These are phyloP conservation scores for Diaprepes abbreviatus DNA, from an alignment of 2,888 invertebrate genomes.

Conservation along the genomic window DNA sequence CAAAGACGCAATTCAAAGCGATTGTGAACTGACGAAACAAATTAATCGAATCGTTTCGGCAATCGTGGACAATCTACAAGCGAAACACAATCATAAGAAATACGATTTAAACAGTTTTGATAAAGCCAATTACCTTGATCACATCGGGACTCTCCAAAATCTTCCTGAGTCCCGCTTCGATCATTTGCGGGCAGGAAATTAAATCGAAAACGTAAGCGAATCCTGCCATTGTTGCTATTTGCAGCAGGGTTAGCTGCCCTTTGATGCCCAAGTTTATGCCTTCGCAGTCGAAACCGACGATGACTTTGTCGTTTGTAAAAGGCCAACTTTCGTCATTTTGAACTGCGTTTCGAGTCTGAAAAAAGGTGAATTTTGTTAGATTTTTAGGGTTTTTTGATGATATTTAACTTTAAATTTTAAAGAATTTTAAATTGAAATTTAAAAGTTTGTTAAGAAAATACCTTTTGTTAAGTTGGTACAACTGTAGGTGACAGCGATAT, in stretches of 20 bases:
- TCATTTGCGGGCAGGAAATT: conserved; percentile 84
- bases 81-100: too few relatives aligned
- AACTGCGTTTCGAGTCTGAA: background rate
- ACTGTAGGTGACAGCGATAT: too few relatives aligned
- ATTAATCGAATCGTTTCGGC: conserved; percentile 91
- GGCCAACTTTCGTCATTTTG: conserved; percentile 58
- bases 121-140: conserved; percentile 80
- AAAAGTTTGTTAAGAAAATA: too few relatives aligned
- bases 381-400: too few relatives aligned
- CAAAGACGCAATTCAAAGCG: conserved; percentile 87
- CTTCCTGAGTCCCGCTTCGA: conserved; percentile 84
- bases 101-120: too few relatives aligned
- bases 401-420: too few relatives aligned
- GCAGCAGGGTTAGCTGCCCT: conserved; percentile 89
- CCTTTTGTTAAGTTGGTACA: too few relatives aligned
- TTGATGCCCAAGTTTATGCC: conserved; percentile 92
- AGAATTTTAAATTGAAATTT: too few relatives aligned
- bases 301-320: conserved; percentile 68
- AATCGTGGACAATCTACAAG: conserved; percentile 87
- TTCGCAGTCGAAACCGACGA: conserved; percentile 91
- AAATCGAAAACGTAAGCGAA: conserved; percentile 91
- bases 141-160: conserved; percentile 86
- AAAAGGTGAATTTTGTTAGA: too few relatives aligned
- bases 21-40: conserved; percentile 89
- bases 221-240: conserved; percentile 86